These are phyloP conservation scores for Melolontha melolontha DNA, from an alignment of 2,888 invertebrate species.

Conservation along the genomic window DNA sequence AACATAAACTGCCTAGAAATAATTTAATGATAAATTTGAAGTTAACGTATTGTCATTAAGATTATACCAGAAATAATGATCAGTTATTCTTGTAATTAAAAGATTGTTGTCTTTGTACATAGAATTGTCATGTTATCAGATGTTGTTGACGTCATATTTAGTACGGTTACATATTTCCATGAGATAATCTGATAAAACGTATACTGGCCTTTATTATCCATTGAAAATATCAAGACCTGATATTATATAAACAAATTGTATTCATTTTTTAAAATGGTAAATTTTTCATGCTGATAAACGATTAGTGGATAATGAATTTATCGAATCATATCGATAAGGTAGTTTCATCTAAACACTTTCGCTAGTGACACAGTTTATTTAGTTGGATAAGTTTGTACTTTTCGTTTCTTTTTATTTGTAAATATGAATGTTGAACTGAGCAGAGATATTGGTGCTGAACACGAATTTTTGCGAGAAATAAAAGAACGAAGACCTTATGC, in stretches of 20 bases:
- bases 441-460: constrained; percentile 41
- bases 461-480: constrained; percentile 49
- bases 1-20: too few relatives aligned
- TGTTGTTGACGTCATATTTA: too few relatives aligned
- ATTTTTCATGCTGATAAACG: constrained; percentile 25
- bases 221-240: constrained; percentile 3
- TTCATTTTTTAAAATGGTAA: constrained; percentile 4
- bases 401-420: constrained; percentile 6
- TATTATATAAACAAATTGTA: constrained; percentile 14
- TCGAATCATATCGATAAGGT: constrained; percentile 13
- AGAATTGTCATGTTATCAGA: too few relatives aligned
- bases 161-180: neutral
- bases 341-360: constrained; percentile 4
- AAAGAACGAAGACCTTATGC: constrained; percentile 50
- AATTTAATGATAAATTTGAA: too few relatives aligned
- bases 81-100: too few relatives aligned
- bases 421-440: constrained; percentile 47
- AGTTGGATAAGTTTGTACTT: constrained; percentile 4
- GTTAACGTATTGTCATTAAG: too few relatives aligned
- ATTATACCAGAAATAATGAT: too few relatives aligned
- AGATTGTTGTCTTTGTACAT: too few relatives aligned
- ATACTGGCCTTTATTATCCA: constrained; percentile 8
- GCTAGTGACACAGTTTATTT: constrained; percentile 1
- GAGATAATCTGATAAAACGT: constrained; percentile 15
- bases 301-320: constrained; percentile 20